Evolutionary conservation across 2,797 vertebrate species (phyloP).

Genomic region (Etheostoma perlongum): DNA sequence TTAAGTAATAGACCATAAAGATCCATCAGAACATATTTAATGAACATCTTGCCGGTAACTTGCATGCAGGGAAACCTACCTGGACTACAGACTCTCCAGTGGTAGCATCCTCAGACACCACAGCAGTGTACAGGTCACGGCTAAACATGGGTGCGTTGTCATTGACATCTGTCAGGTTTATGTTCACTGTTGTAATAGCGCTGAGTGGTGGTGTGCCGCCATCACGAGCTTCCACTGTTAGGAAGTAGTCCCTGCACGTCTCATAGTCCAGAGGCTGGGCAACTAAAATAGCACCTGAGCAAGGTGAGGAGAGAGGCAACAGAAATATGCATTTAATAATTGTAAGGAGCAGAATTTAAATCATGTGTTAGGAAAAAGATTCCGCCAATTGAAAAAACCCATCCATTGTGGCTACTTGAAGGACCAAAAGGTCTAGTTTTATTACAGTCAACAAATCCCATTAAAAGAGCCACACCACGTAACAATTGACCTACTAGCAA

Average conservation of each 20-base stretch:
- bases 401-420: neutral
- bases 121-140: conserved; percentile 88
- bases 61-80: conserved; percentile 75
- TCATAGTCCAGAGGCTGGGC: conserved; percentile 92
- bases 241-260: conserved; percentile 92
- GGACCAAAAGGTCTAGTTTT: neutral
- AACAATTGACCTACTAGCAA: too few species aligned
- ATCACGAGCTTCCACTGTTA: conserved; percentile 95
- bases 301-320: neutral
- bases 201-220: conserved; percentile 93
- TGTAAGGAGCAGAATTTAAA: neutral
- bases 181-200: conserved; percentile 91
- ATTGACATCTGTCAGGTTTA: conserved; percentile 95
- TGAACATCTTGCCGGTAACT: neutral
- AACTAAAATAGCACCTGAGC: conserved; percentile 90
- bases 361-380: neutral
- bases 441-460: neutral
- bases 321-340: neutral
- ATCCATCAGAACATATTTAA: neutral
- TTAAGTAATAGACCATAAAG: neutral
- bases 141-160: conserved; percentile 94
- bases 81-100: conserved; percentile 90
- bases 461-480: too few species aligned
- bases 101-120: conserved; percentile 92
- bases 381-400: neutral